phyloP scores from a whole-genome alignment of 2,888 invertebrate genomes.

The Anthophora plumipes region DNA sequence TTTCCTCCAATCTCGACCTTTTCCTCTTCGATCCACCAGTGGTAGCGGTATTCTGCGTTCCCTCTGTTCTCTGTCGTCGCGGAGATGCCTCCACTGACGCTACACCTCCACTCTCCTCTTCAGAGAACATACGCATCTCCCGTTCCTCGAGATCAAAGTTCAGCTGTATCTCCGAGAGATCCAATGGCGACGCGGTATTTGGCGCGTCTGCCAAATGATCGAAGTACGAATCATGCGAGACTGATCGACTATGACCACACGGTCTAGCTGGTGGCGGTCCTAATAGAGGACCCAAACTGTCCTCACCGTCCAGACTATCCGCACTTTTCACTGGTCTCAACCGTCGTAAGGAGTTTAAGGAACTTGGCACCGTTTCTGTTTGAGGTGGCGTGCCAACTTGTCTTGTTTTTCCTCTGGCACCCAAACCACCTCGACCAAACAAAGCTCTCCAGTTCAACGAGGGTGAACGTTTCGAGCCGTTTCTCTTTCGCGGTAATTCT shows the following conservation, averaged over 20 bases:
- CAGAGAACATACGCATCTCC: slow-evolving; percentile 95
- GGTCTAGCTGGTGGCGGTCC: slow-evolving; percentile 84
- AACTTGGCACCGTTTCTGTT: slow-evolving; percentile 80
- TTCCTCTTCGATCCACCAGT: slow-evolving; percentile 85
- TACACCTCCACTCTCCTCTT: slow-evolving; percentile 90
- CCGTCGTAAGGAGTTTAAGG: slow-evolving; percentile 83
- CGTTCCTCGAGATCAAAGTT: slow-evolving; percentile 94
- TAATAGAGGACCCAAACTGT: slow-evolving; percentile 81
- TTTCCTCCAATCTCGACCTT: slow-evolving; percentile 91
- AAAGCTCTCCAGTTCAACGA: slow-evolving; percentile 91
- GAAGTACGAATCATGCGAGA: slow-evolving; percentile 97
- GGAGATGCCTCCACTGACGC: slow-evolving; percentile 84
- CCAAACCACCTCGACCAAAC: slow-evolving; percentile 86
- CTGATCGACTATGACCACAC: slow-evolving; percentile 88
- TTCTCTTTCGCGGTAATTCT: slow-evolving; percentile 91
- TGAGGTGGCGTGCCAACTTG: slow-evolving; percentile 86
- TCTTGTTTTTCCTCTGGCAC: slow-evolving; percentile 82
- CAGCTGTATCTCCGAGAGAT: slow-evolving; percentile 93
- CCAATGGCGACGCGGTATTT: slow-evolving; percentile 86
- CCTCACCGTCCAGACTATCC: slow-evolving; percentile 87
- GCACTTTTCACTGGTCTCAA: slow-evolving; percentile 90
- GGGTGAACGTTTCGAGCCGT: slow-evolving; percentile 89
- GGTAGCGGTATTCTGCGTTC: slow-evolving; percentile 83
- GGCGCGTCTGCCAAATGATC: slow-evolving; percentile 89
- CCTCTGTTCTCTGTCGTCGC: slow-evolving; percentile 83